phyloP scores from a whole-genome alignment of 2,797 vertebrate species.

The Sarcoramphus papa region DNA sequence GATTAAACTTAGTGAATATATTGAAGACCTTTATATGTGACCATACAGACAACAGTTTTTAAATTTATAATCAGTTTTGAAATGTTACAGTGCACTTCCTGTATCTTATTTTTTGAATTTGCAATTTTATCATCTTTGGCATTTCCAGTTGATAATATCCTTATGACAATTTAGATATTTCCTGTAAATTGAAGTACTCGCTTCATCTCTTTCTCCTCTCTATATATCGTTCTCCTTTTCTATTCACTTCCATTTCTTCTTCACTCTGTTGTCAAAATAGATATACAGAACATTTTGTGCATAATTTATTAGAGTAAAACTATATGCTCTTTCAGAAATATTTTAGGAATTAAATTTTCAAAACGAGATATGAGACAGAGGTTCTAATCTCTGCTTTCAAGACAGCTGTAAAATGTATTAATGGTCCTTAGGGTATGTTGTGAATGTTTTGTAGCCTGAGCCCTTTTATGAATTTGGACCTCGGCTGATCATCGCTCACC shows the following conservation, averaged over 20 bases:
- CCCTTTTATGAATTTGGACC: not conserved
- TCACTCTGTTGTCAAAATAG: slow-evolving; percentile 54
- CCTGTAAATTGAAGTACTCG: slow-evolving; percentile 34
- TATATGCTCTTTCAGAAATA: not conserved
- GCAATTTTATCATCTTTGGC: slow-evolving; percentile 33
- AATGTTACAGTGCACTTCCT: slow-evolving; percentile 24
- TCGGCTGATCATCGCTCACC: not conserved
- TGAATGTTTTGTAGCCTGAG: not conserved
- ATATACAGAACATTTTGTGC: not conserved
- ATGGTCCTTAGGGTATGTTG: not conserved
- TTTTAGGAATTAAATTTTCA: not conserved
- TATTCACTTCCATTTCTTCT: slow-evolving; percentile 65
- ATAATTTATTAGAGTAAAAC: not conserved
- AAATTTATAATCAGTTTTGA: not conserved
- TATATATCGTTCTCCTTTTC: not conserved
- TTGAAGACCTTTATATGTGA: slow-evolving; percentile 41
- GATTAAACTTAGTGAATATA: slow-evolving; percentile 39
- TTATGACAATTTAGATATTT: slow-evolving; percentile 46
- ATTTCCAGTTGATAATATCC: slow-evolving; percentile 17
- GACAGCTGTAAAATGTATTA: not conserved
- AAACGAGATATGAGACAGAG: fast-evolving
- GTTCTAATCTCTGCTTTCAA: not conserved
- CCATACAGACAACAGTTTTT: not conserved
- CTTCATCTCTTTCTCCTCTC: slow-evolving; percentile 19
- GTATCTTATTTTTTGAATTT: slow-evolving; percentile 44